Conservation (phyloP, 1,140 invertebrate species). For the Nomia melanderi region DNA sequence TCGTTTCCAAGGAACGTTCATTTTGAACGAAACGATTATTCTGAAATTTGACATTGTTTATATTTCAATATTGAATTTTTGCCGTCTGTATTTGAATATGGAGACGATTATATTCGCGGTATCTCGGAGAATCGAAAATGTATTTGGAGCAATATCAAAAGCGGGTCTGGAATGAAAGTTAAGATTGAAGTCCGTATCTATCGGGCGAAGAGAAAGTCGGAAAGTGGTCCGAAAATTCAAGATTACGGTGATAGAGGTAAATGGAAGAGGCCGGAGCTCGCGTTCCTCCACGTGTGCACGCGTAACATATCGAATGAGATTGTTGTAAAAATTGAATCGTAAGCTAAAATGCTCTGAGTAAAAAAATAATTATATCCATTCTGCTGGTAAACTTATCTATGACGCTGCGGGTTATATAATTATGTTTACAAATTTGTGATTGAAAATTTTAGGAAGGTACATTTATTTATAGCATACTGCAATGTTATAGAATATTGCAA, state of each 20-base stretch:
- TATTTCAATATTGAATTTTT: no score
- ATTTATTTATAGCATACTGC: no score
- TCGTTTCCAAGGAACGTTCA: no score
- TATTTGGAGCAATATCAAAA: constrained; percentile 42
- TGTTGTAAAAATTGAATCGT: background rate
- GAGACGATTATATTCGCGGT: background rate
- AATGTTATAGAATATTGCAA: no score
- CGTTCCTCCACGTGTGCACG: background rate
- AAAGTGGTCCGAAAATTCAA: constrained; percentile 46
- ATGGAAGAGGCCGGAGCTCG: background rate
- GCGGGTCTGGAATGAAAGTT: constrained; percentile 37
- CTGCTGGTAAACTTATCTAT: no score
- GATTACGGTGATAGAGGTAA: constrained; percentile 33
- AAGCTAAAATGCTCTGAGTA: background rate
- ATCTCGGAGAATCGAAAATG: constrained; percentile 19
- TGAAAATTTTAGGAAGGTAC: no score
- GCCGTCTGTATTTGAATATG: no score
- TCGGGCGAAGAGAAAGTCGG: constrained; percentile 39
- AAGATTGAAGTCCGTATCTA: constrained; percentile 38
- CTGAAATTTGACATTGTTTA: no score
- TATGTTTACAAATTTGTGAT: no score
- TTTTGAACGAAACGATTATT: no score
- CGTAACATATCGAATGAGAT: background rate
- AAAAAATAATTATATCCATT: background rate
- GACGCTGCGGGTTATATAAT: no score